Base-by-base conservation (phyloP, 1,140 invertebrate species). In the Drosophila repletoides region DNA sequence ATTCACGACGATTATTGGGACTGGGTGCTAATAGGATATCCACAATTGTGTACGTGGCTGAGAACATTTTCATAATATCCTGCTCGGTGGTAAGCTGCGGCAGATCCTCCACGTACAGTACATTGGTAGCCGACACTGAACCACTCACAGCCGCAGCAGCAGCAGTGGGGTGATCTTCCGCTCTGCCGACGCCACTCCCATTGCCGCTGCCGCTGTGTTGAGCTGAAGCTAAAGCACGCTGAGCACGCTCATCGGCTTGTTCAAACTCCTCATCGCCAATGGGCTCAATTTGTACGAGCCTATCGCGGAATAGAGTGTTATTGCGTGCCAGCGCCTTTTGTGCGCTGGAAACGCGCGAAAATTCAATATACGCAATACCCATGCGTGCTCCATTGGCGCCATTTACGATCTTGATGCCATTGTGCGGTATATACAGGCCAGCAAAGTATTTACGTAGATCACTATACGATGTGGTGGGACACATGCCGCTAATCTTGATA, bases 401-500 rank as follows among this genome's bases (percentile, higher is more conserved):
- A 79, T 95, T 96, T 5, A 96, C 94, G 69, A 98, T 92, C 90
- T 97, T 97, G 22, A 98, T 93, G 2, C 96, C 95, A 76, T 95
- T 94, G 61, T 95, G 95, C 5, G 94, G 93, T 29, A 98, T 96
- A 74, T 94, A 93, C 45, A 95, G 92, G 5, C 94, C 94, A 3
- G 93, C 92, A 86, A 98, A 98, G 61, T 97, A 95, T 46, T 94
- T 93, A 6, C 96, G 91, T 0, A 98, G 91, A 76, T 97, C 96
- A 14, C 93, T 92, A 76, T 96, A 96, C n/a, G 93, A 83, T 0
- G 94, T 92, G 56, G 92, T 93, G 10, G 92, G 89, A 0, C 93
- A 93, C 84, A 95, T 93, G 51, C 95, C 94, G 31, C 92, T 92
- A 0, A 97, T 91, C 68, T 95, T 93, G 5, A 97, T 92, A 74